phyloP scores from a whole-genome alignment of 2,113 vertebrate species.

The Chascanopsetta lugubris region DNA sequence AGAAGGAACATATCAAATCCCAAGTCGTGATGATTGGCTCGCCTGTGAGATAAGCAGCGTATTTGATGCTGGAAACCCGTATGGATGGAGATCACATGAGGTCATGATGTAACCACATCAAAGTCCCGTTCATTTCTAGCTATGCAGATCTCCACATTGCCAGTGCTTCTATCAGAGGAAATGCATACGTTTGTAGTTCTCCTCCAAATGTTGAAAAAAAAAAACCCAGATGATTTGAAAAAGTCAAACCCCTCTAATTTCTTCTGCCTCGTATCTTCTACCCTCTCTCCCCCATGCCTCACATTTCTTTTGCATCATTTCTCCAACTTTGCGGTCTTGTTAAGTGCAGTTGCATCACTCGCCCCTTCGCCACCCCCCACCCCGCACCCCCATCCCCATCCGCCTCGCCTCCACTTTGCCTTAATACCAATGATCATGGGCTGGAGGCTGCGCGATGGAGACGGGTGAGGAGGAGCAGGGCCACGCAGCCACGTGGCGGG shows the following conservation, averaged over 20 bases:
- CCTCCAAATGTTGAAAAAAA: background rate
- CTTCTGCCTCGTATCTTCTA: background rate
- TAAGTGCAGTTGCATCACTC: conserved; percentile 49
- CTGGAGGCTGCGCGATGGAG: conserved; percentile 20
- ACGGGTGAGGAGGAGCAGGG: conserved; percentile 43
- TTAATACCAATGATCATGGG: conserved; percentile 38
- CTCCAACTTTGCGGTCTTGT: conserved; percentile 39
- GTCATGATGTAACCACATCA: background rate
- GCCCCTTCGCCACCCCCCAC: background rate
- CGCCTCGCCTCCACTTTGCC: background rate
- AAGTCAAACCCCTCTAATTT: background rate
- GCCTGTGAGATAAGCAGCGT: background rate
- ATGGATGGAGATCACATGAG: conserved; percentile 6
- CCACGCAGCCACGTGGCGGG: conserved; percentile 41
- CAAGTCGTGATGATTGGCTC: background rate
- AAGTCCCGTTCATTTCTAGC: background rate
- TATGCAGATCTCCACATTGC: background rate
- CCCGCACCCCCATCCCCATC: background rate
- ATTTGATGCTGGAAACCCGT: background rate
- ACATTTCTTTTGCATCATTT: conserved; percentile 12
- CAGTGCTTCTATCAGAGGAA: background rate
- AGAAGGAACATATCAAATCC: background rate
- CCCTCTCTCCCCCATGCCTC: background rate
- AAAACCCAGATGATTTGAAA: background rate
- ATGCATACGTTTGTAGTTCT: conserved; percentile 3